Conservation (phyloP, 2,888 invertebrate species). For the Pocota personata region DNA sequence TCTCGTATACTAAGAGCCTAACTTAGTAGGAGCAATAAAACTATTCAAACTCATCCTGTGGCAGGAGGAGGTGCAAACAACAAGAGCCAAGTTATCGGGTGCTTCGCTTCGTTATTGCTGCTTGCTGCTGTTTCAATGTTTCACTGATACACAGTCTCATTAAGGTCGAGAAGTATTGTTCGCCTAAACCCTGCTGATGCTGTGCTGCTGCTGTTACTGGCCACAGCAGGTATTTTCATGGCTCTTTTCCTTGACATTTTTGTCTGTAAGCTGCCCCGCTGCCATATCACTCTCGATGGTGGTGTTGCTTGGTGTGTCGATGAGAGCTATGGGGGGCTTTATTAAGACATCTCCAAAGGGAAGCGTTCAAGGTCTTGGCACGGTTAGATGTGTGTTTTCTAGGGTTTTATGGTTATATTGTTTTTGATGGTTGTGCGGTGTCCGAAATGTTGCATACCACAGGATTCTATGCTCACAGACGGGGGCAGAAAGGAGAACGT, state of each 20-base stretch:
- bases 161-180: slow-evolving; percentile 61
- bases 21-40: slow-evolving; percentile 52
- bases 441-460: slow-evolving; percentile 59
- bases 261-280: slow-evolving; percentile 19
- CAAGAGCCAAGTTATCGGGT: slow-evolving; percentile 54
- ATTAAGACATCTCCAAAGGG: slow-evolving; percentile 66
- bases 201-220: slow-evolving; percentile 1
- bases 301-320: slow-evolving; percentile 34
- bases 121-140: slow-evolving; percentile 63
- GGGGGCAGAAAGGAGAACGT: slow-evolving; percentile 51
- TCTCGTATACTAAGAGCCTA: slow-evolving; percentile 1
- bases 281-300: slow-evolving; percentile 1
- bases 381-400: slow-evolving; percentile 45
- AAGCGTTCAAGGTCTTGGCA: slow-evolving; percentile 63
- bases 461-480: slow-evolving; percentile 52
- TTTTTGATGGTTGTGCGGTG: slow-evolving; percentile 34
- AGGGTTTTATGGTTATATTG: slow-evolving; percentile 62
- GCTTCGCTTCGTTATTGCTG: slow-evolving; percentile 63
- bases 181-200: slow-evolving; percentile 20
- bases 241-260: slow-evolving; percentile 32
- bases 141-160: slow-evolving; percentile 46
- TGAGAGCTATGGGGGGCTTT: slow-evolving; percentile 60
- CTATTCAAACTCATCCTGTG: slow-evolving; percentile 45
- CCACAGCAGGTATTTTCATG: slow-evolving; percentile 46
- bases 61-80: slow-evolving; percentile 59